These are phyloP conservation scores for Caenorhabditis tropicalis DNA, from an alignment of 1,140 invertebrate species.

Conservation along the genomic window DNA sequence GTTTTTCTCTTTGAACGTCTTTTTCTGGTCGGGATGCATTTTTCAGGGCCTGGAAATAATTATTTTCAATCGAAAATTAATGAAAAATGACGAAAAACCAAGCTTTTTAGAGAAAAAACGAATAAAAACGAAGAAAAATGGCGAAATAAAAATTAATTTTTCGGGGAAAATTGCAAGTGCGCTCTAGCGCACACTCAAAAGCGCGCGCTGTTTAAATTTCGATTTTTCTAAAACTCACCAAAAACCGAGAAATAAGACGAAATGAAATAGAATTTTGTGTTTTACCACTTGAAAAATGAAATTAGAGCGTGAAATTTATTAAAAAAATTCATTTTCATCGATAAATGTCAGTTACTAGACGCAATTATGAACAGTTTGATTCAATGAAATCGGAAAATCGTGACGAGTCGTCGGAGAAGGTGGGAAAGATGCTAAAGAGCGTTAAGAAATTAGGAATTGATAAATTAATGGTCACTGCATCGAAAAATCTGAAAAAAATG, in stretches of 20 bases:
- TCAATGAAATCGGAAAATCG: background rate
- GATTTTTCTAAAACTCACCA: background rate
- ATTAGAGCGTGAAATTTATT: background rate
- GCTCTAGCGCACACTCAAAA: background rate
- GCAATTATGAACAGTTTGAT: constrained; percentile 23
- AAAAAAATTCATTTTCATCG: background rate
- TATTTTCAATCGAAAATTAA: background rate
- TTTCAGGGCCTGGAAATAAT: background rate
- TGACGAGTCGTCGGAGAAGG: background rate
- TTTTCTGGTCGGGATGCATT: constrained; percentile 13
- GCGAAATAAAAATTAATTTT: background rate
- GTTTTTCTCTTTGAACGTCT: constrained; percentile 29
- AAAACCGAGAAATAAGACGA: too few relatives aligned
- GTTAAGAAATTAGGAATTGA: too few relatives aligned
- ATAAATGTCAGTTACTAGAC: constrained; percentile 19
- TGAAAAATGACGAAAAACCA: background rate
- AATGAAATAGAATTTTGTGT: too few relatives aligned
- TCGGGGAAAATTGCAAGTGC: background rate
- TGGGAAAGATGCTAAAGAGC: background rate
- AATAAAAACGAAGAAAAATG: background rate
- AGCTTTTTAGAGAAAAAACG: background rate
- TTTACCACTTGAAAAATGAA: too few relatives aligned
- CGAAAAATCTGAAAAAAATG: too few relatives aligned
- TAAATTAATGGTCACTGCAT: too few relatives aligned
- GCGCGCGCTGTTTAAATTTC: background rate